These are phyloP conservation scores for Cepphus grylle DNA, from an alignment of 2,113 vertebrate species.

Conservation along the genomic window DNA sequence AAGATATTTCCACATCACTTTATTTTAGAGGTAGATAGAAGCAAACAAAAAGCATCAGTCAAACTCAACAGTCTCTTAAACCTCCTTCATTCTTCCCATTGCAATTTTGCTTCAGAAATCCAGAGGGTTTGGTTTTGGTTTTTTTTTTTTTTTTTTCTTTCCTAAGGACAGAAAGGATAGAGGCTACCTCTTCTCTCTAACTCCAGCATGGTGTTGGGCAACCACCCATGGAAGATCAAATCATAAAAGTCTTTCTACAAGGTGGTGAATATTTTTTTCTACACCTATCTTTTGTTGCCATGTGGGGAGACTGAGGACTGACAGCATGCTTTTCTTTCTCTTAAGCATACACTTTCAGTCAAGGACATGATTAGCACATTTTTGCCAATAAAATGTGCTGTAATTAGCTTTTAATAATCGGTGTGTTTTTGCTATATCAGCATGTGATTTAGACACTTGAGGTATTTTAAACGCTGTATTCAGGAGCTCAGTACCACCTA, in stretches of 20 bases:
- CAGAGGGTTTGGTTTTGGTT: neutral
- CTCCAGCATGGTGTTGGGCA: neutral
- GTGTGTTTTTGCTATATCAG: conserved; percentile 60
- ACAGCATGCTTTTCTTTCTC: conserved; percentile 14
- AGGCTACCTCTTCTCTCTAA: neutral
- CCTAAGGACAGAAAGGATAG: neutral
- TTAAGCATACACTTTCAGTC: conserved; percentile 16
- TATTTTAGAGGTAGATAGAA: neutral
- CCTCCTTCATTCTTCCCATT: neutral
- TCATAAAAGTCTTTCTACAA: neutral
- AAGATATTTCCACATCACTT: neutral
- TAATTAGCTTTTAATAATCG: conserved; percentile 68
- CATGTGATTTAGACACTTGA: conserved; percentile 26
- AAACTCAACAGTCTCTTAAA: neutral
- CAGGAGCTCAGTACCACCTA: conserved; percentile 44
- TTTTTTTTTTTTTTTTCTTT: neutral
- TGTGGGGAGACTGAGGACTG: conserved; percentile 6
- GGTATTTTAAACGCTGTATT: conserved; percentile 52
- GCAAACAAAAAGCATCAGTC: neutral
- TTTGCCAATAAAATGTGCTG: conserved; percentile 64
- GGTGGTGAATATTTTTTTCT: conserved; percentile 1
- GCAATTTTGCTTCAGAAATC: neutral
- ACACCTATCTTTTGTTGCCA: neutral
- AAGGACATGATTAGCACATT: conserved; percentile 66
- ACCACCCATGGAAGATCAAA: neutral